These are phyloP conservation scores for Heliangelus exortis DNA, from an alignment of 2,797 vertebrate genomes.

Conservation along the genomic window DNA sequence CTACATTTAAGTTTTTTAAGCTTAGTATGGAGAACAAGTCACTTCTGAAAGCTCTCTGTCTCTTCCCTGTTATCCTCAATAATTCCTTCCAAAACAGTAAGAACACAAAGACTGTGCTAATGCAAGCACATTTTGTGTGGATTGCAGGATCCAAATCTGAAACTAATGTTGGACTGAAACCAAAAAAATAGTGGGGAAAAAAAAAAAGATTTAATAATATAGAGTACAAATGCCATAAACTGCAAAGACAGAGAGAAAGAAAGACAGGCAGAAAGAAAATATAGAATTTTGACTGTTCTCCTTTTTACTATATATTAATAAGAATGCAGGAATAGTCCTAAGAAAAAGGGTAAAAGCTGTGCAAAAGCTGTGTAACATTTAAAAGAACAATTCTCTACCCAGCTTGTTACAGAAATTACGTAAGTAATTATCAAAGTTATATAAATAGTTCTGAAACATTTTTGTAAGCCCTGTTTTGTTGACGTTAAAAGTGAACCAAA, in stretches of 20 bases:
- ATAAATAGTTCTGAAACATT: neutral
- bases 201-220: neutral
- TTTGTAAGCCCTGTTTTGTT: neutral
- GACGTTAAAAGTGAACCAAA: neutral
- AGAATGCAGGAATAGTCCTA: neutral
- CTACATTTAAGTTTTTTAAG: neutral
- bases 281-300: neutral
- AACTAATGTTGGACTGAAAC: neutral
- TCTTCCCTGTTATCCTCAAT: neutral
- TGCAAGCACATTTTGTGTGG: neutral
- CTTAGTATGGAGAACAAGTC: neutral
- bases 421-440: neutral
- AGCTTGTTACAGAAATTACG: neutral
- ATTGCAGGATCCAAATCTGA: neutral
- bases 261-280: too few relatives aligned
- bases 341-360: neutral
- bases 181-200: neutral
- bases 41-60: neutral
- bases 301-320: neutral
- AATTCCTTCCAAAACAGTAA: neutral
- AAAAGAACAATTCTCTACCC: neutral
- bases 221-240: neutral
- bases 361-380: neutral
- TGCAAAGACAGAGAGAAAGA: neutral
- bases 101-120: neutral